Conservation (phyloP, 2,113 vertebrate genomes). For the Leucosticte australis region DNA sequence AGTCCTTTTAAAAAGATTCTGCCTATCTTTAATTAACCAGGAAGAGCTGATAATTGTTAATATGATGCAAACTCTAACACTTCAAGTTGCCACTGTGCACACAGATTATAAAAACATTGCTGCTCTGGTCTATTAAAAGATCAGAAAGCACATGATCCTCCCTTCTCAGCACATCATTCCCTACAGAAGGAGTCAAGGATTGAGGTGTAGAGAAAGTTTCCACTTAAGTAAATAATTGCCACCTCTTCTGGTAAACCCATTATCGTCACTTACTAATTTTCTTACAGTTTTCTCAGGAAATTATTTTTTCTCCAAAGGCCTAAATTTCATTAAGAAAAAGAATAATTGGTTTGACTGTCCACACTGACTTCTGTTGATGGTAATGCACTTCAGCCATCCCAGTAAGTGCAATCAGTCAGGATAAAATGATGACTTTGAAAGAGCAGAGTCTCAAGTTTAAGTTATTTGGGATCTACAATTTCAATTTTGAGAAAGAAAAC, state of each 20-base stretch:
- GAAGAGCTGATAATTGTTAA: not conserved
- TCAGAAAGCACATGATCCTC: conserved; percentile 46
- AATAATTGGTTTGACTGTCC: not conserved
- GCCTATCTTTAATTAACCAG: conserved; percentile 7
- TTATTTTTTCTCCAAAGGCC: not conserved
- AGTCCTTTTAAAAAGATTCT: not conserved
- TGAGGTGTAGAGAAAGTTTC: not conserved
- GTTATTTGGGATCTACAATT: not conserved
- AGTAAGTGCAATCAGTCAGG: not conserved
- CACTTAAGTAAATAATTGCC: not conserved
- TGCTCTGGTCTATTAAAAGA: conserved; percentile 49
- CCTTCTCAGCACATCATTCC: conserved; percentile 19
- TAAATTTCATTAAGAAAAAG: not conserved
- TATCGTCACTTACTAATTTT: not conserved
- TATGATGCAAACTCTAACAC: not conserved
- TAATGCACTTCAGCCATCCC: not conserved
- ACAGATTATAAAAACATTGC: not conserved
- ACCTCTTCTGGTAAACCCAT: not conserved
- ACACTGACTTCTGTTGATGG: not conserved
- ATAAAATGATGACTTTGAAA: not conserved
- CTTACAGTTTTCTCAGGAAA: not conserved
- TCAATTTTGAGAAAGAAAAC: not conserved
- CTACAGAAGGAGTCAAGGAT: not conserved
- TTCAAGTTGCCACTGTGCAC: not conserved
- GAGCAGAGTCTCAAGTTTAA: not conserved